phyloP scores from a whole-genome alignment of 2,888 invertebrate genomes.

The Druceiella hillmani region DNA sequence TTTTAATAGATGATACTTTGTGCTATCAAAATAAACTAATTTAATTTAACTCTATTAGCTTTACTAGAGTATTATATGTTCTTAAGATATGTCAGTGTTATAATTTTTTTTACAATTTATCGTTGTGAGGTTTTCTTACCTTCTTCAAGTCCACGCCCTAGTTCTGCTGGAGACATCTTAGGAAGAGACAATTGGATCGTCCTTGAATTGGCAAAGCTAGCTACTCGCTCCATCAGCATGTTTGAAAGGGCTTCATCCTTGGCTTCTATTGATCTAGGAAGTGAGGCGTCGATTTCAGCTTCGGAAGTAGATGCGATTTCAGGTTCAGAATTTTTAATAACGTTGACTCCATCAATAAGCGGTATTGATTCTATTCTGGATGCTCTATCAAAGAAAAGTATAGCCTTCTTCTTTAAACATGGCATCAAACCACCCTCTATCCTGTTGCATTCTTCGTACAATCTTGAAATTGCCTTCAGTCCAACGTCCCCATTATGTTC shows the following conservation, averaged over 20 bases:
- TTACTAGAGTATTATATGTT: no score
- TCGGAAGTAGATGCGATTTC: slow-evolving; percentile 50
- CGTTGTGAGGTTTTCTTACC: no score
- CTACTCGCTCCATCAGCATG: slow-evolving; percentile 65
- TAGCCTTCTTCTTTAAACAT: slow-evolving; percentile 77
- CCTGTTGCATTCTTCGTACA: slow-evolving; percentile 74
- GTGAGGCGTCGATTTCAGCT: slow-evolving; percentile 61
- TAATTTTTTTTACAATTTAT: no score
- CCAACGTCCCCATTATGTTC: slow-evolving; percentile 57
- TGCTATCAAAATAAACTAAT: no score
- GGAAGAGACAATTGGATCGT: slow-evolving; percentile 73
- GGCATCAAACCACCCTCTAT: slow-evolving; percentile 62
- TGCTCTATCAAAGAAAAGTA: slow-evolving; percentile 71
- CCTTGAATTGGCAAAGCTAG: slow-evolving; percentile 67
- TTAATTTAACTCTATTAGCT: no score
- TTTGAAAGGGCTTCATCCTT: slow-evolving; percentile 63
- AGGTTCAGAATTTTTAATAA: slow-evolving; percentile 52
- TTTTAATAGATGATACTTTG: no score
- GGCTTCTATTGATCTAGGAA: slow-evolving; percentile 61
- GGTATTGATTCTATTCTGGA: slow-evolving; percentile 63
- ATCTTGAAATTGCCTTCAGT: slow-evolving; percentile 58
- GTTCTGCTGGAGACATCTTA: slow-evolving; percentile 60
- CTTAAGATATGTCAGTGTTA: no score
- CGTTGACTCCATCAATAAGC: slow-evolving; percentile 58
- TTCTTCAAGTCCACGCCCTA: slow-evolving; percentile 69